phyloP scores from a whole-genome alignment of 1,140 invertebrate species.

The Charaxes varanes region DNA sequence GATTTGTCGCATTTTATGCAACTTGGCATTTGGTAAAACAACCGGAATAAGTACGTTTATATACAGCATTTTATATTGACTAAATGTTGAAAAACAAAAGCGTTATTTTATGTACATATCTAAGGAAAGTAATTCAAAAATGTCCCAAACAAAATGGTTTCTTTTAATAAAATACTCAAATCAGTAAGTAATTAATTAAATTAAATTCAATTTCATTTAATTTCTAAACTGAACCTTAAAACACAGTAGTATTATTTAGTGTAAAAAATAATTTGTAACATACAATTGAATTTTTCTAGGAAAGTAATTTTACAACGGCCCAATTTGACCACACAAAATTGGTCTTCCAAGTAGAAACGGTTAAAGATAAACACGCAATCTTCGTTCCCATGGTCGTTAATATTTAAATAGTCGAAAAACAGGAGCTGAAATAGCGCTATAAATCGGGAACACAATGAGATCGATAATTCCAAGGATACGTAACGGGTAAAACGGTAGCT shows the following conservation, averaged over 20 bases:
- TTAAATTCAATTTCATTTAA: no score
- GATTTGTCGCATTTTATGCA: constrained; percentile 4
- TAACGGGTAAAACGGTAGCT: constrained; percentile 62
- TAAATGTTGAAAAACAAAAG: no score
- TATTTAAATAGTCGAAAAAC: constrained; percentile 49
- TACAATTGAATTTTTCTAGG: constrained; percentile 11
- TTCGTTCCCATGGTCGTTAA: constrained; percentile 55
- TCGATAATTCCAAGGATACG: constrained; percentile 54
- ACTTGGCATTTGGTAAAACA: not conserved
- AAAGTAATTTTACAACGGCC: constrained; percentile 6
- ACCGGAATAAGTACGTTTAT: not conserved
- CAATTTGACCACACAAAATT: constrained; percentile 19
- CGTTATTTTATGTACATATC: no score
- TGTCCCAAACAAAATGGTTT: no score
- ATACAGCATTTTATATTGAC: no score
- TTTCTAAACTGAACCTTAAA: no score
- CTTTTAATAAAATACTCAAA: no score
- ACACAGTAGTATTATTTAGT: constrained; percentile 2
- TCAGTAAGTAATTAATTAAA: no score
- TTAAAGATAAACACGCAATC: constrained; percentile 23
- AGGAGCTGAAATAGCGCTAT: constrained; percentile 47
- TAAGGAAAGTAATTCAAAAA: no score
- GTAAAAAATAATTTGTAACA: constrained; percentile 2
- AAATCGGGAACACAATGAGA: constrained; percentile 58
- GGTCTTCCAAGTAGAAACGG: constrained; percentile 16